A percentile compares a stretch with the other conserved stretches of the same genome.
phyloP scores from a whole-genome alignment of 2,888 invertebrate species.

The Crematogaster levior region DNA sequence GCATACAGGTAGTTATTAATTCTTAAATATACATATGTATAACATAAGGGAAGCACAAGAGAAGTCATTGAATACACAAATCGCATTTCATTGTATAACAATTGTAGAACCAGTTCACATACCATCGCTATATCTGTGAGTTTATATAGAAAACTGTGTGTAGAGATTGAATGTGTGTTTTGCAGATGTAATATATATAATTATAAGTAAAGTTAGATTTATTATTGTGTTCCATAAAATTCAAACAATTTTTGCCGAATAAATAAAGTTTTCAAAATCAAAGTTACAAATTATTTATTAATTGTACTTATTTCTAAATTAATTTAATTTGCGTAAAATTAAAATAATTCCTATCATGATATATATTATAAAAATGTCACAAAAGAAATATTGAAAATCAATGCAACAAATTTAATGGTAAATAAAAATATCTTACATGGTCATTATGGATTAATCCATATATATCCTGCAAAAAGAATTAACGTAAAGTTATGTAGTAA shows the following conservation, averaged over 20 bases:
- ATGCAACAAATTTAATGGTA: neutral
- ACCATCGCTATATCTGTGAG: neutral
- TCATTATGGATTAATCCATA: too few relatives aligned
- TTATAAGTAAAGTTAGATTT: neutral
- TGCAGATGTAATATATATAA: neutral
- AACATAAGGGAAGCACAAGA: neutral
- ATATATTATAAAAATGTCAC: neutral
- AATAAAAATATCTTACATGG: neutral
- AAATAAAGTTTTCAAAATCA: neutral
- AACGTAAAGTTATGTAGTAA: too few relatives aligned
- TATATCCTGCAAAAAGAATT: too few relatives aligned
- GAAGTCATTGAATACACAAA: conserved; percentile 13
- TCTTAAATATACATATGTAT: conserved; percentile 11
- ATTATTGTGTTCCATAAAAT: neutral
- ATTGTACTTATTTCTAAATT: neutral
- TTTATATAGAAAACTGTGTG: neutral
- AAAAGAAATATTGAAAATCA: neutral
- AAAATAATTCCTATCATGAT: neutral
- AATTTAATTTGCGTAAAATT: neutral
- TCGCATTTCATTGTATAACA: neutral
- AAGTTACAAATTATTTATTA: neutral
- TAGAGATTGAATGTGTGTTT: neutral
- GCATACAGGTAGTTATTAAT: neutral
- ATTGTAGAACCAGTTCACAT: neutral
- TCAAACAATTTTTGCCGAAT: neutral